These are phyloP conservation scores for Galaxias olidus DNA, from an alignment of 2,797 vertebrate genomes.

Conservation along the genomic window DNA sequence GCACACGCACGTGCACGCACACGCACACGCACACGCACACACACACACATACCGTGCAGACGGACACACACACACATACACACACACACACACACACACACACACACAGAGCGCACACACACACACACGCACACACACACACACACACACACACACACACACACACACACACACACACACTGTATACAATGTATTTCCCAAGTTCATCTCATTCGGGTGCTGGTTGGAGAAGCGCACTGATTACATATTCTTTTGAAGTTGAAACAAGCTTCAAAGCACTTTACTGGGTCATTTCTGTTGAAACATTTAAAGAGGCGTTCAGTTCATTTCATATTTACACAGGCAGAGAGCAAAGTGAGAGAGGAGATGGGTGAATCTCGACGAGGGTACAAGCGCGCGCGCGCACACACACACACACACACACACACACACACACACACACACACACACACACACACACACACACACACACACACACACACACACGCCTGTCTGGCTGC, in stretches of 20 bases:
- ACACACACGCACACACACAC: background rate
- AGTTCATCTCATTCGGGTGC: conserved; percentile 15
- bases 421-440: no score
- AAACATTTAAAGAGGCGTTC: conserved; percentile 55
- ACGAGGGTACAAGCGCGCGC: conserved; percentile 15
- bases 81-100: background rate
- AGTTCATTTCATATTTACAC: conserved; percentile 39
- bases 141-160: conserved; percentile 7
- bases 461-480: no score
- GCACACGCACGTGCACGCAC: background rate
- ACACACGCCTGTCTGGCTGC: no score
- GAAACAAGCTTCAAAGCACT: conserved; percentile 48
- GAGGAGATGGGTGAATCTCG: conserved; percentile 17
- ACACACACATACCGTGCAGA: background rate
- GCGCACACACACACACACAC: no score
- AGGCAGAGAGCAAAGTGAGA: conserved; percentile 27
- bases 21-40: background rate
- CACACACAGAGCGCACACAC: background rate
- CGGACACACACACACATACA: conserved; percentile 12
- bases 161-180: conserved; percentile 9
- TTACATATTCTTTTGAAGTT: conserved; percentile 62
- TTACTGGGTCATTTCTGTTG: conserved; percentile 52
- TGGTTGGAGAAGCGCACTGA: conserved; percentile 29
- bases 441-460: no score
- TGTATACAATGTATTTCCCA: background rate